These are phyloP conservation scores for Chrysocyon brachyurus DNA, from an alignment of 2,797 vertebrate species.

Conservation along the genomic window DNA sequence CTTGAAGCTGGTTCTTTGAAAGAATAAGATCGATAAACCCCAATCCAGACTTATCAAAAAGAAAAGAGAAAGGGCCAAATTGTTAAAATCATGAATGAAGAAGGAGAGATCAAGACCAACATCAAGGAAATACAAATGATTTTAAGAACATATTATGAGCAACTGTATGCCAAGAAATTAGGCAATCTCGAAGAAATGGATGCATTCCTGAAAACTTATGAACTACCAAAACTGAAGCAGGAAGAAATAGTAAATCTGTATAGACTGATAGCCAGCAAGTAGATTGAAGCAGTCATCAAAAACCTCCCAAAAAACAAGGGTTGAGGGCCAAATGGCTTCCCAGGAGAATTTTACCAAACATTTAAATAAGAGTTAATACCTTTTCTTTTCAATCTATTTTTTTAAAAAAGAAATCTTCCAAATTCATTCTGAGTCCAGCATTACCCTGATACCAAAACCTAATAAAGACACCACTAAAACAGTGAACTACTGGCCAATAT, in stretches of 20 bases:
- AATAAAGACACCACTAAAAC: neutral
- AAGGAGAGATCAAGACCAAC: neutral
- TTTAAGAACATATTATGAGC: neutral
- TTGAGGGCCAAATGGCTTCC: neutral
- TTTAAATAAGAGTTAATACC: neutral
- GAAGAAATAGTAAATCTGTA: neutral
- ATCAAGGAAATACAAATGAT: neutral
- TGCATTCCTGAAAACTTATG: neutral
- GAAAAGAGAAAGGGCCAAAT: neutral
- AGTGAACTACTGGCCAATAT: neutral
- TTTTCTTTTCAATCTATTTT: neutral
- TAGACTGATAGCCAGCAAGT: neutral
- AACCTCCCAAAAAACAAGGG: neutral
- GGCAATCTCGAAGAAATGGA: neutral
- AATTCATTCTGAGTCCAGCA: neutral
- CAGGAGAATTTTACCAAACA: neutral
- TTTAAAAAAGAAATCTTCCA: neutral
- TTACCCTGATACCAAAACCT: neutral
- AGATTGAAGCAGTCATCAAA: neutral
- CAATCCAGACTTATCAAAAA: neutral
- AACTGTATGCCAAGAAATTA: neutral
- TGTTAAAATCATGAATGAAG: neutral
- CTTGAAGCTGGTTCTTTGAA: neutral
- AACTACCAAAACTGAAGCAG: neutral
- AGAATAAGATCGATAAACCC: neutral